A percentile compares a stretch with the other conserved stretches of the same genome.
These are phyloP conservation scores for Metaphire vulgaris DNA, from an alignment of 1,140 invertebrate genomes.

Conservation along the genomic window DNA sequence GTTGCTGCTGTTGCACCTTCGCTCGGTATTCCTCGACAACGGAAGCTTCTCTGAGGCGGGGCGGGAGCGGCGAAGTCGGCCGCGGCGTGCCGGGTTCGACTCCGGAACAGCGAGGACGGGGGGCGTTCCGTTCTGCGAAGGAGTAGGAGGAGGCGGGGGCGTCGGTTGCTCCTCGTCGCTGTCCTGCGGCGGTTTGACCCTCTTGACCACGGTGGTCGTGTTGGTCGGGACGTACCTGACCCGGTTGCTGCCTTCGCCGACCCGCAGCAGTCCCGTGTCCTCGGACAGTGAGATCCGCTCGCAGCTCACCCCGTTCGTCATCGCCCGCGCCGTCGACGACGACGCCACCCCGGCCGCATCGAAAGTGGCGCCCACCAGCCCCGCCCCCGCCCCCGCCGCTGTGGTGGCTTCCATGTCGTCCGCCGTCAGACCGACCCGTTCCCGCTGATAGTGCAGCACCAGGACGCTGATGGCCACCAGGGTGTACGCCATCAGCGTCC, in stretches of 20 bases:
- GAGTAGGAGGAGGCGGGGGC: not conserved
- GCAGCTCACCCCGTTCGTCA: not conserved
- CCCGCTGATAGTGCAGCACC: slow-evolving; percentile 55
- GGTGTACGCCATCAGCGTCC: slow-evolving; percentile 76
- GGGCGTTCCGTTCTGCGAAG: too few species aligned
- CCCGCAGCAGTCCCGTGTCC: slow-evolving; percentile 10
- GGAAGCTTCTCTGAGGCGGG: not conserved
- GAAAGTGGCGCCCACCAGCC: too few species aligned
- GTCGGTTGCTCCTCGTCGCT: not conserved
- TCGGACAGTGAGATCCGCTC: not conserved
- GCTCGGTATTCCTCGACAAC: slow-evolving; percentile 20
- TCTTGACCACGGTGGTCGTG: slow-evolving; percentile 17
- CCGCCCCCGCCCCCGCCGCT: not conserved
- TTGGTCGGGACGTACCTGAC: slow-evolving; percentile 11
- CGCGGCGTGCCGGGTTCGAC: not conserved
- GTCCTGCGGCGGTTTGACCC: slow-evolving; percentile 13
- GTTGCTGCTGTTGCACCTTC: slow-evolving; percentile 6
- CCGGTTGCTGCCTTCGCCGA: slow-evolving; percentile 7
- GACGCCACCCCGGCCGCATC: too few species aligned
- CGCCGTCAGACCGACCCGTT: slow-evolving; percentile 17
- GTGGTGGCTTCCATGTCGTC: not conserved
- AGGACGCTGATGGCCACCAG: slow-evolving; percentile 79
- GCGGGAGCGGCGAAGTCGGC: not conserved
- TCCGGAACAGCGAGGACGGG: too few species aligned
- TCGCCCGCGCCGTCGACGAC: too few species aligned